phyloP scores from a whole-genome alignment of 2,888 invertebrate species.

The Linyphia triangularis region DNA sequence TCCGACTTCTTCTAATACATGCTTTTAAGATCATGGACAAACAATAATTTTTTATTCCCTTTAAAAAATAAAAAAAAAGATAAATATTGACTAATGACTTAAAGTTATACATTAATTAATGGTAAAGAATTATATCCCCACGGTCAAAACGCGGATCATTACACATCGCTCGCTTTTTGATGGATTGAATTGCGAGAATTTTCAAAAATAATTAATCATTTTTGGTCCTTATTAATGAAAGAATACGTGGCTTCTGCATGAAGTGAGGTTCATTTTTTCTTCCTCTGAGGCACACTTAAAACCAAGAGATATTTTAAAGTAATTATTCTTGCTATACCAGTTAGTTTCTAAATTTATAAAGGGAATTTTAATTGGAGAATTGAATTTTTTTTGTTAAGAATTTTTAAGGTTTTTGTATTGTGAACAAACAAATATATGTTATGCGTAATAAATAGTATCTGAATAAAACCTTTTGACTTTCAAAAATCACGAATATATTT shows the following conservation, averaged over 20 bases:
- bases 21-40: neutral
- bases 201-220: slow-evolving; percentile 66
- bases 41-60: slow-evolving; percentile 1
- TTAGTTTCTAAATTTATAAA: neutral
- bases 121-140: slow-evolving; percentile 38
- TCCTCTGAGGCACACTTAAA: neutral
- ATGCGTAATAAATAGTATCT: no score
- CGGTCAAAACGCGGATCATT: slow-evolving; percentile 59
- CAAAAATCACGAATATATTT: no score
- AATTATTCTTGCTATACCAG: neutral
- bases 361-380: neutral
- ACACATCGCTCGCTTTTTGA: slow-evolving; percentile 46
- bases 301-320: neutral
- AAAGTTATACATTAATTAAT: slow-evolving; percentile 68
- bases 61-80: slow-evolving; percentile 20
- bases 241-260: neutral
- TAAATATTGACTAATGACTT: slow-evolving; percentile 56
- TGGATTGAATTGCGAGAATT: slow-evolving; percentile 51
- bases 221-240: slow-evolving; percentile 52
- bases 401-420: no score
- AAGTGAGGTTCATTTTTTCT: neutral
- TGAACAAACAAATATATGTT: no score
- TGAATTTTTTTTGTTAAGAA: neutral
- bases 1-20: neutral
- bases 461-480: no score